Percentiles rank a stretch among this genome's conserved stretches.
These are phyloP conservation scores for Habropoda laboriosa DNA, from an alignment of 1,140 invertebrate genomes.

Conservation along the genomic window DNA sequence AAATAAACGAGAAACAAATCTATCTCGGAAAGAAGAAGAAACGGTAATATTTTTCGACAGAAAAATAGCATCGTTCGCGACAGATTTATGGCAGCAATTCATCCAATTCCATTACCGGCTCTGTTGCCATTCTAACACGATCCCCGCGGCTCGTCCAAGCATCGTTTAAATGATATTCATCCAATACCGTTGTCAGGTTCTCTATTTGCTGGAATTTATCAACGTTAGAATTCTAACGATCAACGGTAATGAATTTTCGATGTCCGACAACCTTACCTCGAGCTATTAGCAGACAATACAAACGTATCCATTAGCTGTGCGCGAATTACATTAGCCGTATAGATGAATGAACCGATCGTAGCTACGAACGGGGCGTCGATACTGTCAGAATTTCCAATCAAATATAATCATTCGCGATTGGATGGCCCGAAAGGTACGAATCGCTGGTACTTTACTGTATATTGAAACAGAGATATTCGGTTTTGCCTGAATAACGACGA, in stretches of 20 bases:
- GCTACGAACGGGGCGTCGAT: not conserved
- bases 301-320: constrained; percentile 4
- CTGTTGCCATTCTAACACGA: too few species aligned
- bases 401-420: not conserved
- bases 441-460: not conserved
- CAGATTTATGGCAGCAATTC: too few species aligned
- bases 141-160: too few species aligned
- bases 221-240: not conserved
- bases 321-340: not conserved
- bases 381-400: not conserved
- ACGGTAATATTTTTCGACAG: too few species aligned
- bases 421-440: not conserved
- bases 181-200: not conserved
- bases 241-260: constrained; percentile 10
- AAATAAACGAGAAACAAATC: too few species aligned
- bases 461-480: not conserved
- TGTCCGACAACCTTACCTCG: not conserved
- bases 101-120: too few species aligned
- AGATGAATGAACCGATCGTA: not conserved
- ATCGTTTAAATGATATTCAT: not conserved
- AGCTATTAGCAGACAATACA: not conserved
- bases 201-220: not conserved
- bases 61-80: too few species aligned
- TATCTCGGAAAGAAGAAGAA: too few species aligned
- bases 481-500: not conserved